Evolutionary conservation across 2,797 vertebrate genomes (phyloP).

Genomic region (Capromys pilorides): DNA sequence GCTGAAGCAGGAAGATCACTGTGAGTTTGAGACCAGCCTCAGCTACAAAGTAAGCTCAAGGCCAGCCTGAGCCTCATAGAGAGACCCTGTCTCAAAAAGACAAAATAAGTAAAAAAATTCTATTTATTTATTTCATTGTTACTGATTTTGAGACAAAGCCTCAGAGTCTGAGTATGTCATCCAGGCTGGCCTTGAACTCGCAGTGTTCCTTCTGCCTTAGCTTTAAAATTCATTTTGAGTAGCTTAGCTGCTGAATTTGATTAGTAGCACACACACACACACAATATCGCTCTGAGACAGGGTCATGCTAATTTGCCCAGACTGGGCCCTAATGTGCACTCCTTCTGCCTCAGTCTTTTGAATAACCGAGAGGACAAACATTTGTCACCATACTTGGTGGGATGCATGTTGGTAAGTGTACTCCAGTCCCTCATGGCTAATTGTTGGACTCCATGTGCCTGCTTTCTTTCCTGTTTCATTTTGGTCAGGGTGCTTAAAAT

Average conservation of each 20-base stretch:
- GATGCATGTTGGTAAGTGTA: not conserved
- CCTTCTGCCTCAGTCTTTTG: not conserved
- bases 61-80: too few relatives aligned
- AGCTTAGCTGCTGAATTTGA: too few relatives aligned
- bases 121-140: not conserved
- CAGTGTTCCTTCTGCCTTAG: not conserved
- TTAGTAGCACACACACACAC: too few relatives aligned
- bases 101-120: too few relatives aligned
- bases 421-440: not conserved
- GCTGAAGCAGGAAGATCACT: too few relatives aligned
- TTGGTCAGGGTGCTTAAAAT: slow-evolving; percentile 7
- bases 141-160: not conserved
- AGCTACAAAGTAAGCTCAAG: too few relatives aligned
- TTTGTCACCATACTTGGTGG: not conserved
- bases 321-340: not conserved
- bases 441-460: not conserved
- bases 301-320: not conserved
- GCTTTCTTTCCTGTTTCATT: not conserved
- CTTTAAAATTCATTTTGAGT: not conserved
- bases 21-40: too few relatives aligned
- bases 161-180: not conserved
- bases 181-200: not conserved
- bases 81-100: too few relatives aligned
- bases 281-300: not conserved
- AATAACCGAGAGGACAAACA: not conserved